A percentile compares a stretch with the other conserved stretches of the same genome.
Conservation (phyloP, 2,797 vertebrate genomes). For the Pseudotriccus pelzelni region DNA sequence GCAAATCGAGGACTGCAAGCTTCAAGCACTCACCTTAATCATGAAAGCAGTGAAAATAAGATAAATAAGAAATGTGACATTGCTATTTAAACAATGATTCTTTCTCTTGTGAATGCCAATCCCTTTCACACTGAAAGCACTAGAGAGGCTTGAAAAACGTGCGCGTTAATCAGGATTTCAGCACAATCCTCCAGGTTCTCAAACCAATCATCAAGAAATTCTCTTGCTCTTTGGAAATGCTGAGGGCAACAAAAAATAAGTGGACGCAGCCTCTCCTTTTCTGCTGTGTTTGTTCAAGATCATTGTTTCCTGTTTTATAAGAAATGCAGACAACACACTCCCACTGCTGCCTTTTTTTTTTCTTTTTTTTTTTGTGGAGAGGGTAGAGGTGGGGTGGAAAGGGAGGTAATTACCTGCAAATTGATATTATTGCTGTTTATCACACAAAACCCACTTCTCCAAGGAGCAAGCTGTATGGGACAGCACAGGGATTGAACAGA, state of each 20-base stretch:
- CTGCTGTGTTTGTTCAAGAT: neutral
- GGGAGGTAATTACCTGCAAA: conserved; percentile 6
- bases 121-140: conserved; percentile 47
- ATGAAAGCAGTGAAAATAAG: conserved; percentile 29
- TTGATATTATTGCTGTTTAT: neutral
- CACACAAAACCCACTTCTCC: conserved; percentile 3
- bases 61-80: conserved; percentile 49
- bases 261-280: neutral
- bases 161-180: conserved; percentile 42
- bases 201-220: conserved; percentile 25
- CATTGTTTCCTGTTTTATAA: conserved; percentile 15
- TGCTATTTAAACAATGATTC: conserved; percentile 63
- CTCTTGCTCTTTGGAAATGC: neutral
- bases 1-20: neutral
- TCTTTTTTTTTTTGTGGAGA: neutral
- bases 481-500: neutral
- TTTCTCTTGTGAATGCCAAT: conserved; percentile 37
- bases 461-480: conserved; percentile 4
- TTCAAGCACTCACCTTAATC: conserved; percentile 29
- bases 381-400: too few relatives aligned
- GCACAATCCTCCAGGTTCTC: conserved; percentile 20
- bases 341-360: neutral
- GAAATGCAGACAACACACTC: neutral
- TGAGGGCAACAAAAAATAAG: neutral
- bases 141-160: neutral